Evolutionary conservation across 2,888 invertebrate genomes (phyloP), one percentile per base, ranked within the genome.

Genomic region (Chydorus sphaericus): DNA sequence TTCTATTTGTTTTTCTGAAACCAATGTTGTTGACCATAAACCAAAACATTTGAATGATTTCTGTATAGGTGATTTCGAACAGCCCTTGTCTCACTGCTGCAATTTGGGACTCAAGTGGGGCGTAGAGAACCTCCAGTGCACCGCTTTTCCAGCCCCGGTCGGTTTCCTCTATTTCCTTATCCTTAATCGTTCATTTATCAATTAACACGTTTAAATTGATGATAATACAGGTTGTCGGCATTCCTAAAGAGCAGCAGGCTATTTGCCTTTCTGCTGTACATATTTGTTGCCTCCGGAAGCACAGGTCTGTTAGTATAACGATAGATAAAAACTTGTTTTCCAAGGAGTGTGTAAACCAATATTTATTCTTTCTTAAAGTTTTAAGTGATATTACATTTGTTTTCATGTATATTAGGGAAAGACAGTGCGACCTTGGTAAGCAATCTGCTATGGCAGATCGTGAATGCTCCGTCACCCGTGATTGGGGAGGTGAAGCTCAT

Each of bases 231-330:
- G 44, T 79, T 38, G 65, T 71, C 1, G 76, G 73, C 16, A 72
- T 82, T 51, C 68, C 75, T 1, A 67, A 72, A 6, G 71, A 76
- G 37, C 77, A 80, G 64, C 78, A 80, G 62, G 72, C 73, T 3
- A 65, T 76, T 1, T 83, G 83, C 61, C 65, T 79, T 38, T 77
- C 77, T n/a, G 74, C 79, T 0, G 73, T 79, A 26, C 76, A 76
- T 56, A 77, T 81, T 31, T 83, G 83, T 63, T 83, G 83, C 65
- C 72, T 75, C 28, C 71, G 71, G 16, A 72, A 74, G 61, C 65
- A 73, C 54, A 72, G 76, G 73, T 73, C n/a, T 44, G 44, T 44
- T 39, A 4, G 7, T n/a, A n/a, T n/a, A n/a, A n/a, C n/a, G n/a
- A n/a, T n/a, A n/a, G n/a, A n/a, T n/a, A n/a, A n/a, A n/a, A n/a